Conservation (phyloP, 2,797 vertebrate species). For the Pseudochirops cupreus region DNA sequence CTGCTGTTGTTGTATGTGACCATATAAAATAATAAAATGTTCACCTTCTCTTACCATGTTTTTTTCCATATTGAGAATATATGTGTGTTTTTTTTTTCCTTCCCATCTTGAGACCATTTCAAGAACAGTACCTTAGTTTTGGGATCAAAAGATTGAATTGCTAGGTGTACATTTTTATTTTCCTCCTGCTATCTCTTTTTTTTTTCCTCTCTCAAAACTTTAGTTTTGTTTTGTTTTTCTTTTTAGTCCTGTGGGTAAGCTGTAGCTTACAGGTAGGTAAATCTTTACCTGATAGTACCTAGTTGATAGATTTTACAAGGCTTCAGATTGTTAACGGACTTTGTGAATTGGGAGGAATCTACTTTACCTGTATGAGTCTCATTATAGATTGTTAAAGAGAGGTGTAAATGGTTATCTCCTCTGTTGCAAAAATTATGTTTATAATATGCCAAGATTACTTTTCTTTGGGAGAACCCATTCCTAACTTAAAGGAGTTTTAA, state of each 20-base stretch:
- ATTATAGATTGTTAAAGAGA: neutral
- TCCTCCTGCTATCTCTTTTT: neutral
- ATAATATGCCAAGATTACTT: neutral
- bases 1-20: neutral
- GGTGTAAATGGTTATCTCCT: slow-evolving; percentile 17
- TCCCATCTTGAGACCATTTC: slow-evolving; percentile 18
- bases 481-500: slow-evolving; percentile 17
- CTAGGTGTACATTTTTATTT: neutral
- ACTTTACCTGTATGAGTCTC: neutral
- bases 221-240: neutral
- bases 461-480: slow-evolving; percentile 45
- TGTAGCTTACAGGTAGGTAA: slow-evolving; percentile 26
- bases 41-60: neutral
- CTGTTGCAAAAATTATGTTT: slow-evolving; percentile 6
- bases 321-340: slow-evolving; percentile 37
- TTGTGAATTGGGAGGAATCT: slow-evolving; percentile 29
- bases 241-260: neutral
- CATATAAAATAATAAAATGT: neutral
- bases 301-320: slow-evolving; percentile 2
- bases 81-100: neutral
- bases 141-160: neutral
- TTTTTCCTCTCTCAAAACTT: neutral
- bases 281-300: neutral
- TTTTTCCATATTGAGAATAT: slow-evolving; percentile 15
- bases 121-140: slow-evolving; percentile 41